A percentile compares a stretch with the other conserved stretches of the same genome.
Conservation (phyloP, 2,888 invertebrate genomes). For the Saturnia pavonia region DNA sequence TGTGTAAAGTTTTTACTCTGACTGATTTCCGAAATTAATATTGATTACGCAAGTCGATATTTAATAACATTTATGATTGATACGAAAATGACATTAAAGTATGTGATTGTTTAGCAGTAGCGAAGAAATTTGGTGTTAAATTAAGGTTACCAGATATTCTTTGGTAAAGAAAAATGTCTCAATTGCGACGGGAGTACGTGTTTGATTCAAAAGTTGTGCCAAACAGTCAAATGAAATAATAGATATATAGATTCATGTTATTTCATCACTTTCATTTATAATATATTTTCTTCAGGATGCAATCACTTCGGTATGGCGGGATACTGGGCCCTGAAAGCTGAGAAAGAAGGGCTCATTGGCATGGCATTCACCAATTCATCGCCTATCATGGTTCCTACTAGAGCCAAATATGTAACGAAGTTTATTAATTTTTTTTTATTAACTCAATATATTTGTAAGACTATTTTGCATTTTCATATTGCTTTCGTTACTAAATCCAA, state of each 20-base stretch:
- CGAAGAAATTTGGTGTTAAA: not conserved
- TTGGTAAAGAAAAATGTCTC: not conserved
- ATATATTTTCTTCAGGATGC: conserved; percentile 76
- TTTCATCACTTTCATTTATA: too few relatives aligned
- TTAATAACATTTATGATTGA: too few relatives aligned
- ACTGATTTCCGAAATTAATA: too few relatives aligned
- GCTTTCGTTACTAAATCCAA: too few relatives aligned
- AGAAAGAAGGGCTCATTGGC: conserved; percentile 88
- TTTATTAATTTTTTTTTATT: not conserved
- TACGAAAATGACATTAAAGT: not conserved
- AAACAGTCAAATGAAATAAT: not conserved
- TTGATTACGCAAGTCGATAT: too few relatives aligned
- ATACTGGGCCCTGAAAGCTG: conserved; percentile 89
- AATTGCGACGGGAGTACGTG: too few relatives aligned
- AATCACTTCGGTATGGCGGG: conserved; percentile 96
- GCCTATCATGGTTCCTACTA: conserved; percentile 92
- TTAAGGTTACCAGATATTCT: not conserved
- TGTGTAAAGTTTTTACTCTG: too few relatives aligned
- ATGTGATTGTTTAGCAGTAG: not conserved
- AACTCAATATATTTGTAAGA: too few relatives aligned
- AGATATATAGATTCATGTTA: not conserved
- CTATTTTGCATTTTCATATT: too few relatives aligned
- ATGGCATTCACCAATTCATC: conserved; percentile 95
- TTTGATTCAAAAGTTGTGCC: too few relatives aligned
- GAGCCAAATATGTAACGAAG: conserved; percentile 83